Evolutionary conservation across 2,888 invertebrate genomes (phyloP).

Genomic region (Formica aserva): DNA sequence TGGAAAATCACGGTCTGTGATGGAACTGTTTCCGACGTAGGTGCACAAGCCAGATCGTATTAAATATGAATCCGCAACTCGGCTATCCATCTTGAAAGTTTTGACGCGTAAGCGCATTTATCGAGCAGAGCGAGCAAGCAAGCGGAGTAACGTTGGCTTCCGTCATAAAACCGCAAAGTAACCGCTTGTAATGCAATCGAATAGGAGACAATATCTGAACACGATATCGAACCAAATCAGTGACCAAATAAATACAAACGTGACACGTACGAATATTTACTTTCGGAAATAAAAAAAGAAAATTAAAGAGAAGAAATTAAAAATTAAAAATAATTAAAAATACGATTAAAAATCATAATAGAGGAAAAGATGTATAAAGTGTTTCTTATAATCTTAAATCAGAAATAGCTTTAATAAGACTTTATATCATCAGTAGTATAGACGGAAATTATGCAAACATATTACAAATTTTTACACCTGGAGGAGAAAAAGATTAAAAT

Average conservation of each 20-base stretch:
- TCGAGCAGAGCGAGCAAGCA: conserved; percentile 16
- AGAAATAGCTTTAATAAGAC: not conserved
- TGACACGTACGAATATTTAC: not conserved
- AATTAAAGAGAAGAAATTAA: not conserved
- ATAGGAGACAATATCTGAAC: conserved; percentile 20
- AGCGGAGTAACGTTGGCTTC: conserved; percentile 15
- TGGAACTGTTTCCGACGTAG: conserved; percentile 55
- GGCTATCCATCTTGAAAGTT: conserved; percentile 53
- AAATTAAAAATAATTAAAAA: not conserved
- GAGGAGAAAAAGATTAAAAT: not conserved
- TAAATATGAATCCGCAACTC: conserved; percentile 56
- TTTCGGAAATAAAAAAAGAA: not conserved
- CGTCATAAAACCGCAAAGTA: not conserved
- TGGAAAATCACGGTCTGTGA: conserved; percentile 46
- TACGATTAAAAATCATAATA: not conserved
- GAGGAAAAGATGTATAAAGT: not conserved
- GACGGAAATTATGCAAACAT: not conserved
- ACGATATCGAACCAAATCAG: not conserved
- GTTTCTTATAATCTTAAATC: not conserved
- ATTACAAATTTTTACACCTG: not conserved
- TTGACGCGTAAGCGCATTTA: conserved; percentile 52
- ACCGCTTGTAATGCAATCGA: conserved; percentile 36
- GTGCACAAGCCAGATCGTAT: conserved; percentile 44
- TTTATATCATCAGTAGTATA: not conserved
- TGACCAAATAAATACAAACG: not conserved